phyloP scores from a whole-genome alignment of 2,113 vertebrate species.

The Sylvia atricapilla region DNA sequence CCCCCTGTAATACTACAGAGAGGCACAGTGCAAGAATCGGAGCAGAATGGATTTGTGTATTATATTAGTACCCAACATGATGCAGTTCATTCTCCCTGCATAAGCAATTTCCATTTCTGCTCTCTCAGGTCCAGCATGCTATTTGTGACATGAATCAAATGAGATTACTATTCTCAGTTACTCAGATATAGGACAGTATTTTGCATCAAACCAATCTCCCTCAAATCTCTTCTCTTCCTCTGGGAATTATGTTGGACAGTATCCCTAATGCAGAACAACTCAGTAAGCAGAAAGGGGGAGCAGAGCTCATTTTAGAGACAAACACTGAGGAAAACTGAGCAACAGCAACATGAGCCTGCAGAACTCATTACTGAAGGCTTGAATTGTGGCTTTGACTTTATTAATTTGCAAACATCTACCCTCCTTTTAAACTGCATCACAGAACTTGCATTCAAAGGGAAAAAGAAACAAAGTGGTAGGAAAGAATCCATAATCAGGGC shows the following conservation, averaged over 20 bases:
- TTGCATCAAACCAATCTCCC: not conserved
- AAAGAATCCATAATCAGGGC: not conserved
- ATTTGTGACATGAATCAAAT: not conserved
- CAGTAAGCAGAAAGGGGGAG: not conserved
- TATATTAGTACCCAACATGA: not conserved
- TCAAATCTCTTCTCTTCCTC: not conserved
- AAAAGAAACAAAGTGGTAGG: not conserved
- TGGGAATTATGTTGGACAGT: not conserved
- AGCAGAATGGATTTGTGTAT: not conserved
- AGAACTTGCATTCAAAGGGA: not conserved
- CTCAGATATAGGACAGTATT: not conserved
- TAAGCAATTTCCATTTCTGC: not conserved
- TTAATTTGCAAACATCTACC: not conserved
- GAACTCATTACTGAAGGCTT: not conserved
- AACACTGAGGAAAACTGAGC: not conserved
- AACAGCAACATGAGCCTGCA: not conserved
- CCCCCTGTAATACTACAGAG: not conserved
- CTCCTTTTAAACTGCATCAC: not conserved
- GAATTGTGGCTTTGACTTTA: not conserved
- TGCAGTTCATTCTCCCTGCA: not conserved
- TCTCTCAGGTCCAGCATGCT: not conserved
- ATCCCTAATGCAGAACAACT: not conserved
- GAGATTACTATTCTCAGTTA: not conserved
- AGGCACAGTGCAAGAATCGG: not conserved
- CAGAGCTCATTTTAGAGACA: not conserved